Percentiles rank a stretch among this genome's conserved stretches.
phyloP scores from a whole-genome alignment of 2,113 vertebrate species.

The Turnix velox region DNA sequence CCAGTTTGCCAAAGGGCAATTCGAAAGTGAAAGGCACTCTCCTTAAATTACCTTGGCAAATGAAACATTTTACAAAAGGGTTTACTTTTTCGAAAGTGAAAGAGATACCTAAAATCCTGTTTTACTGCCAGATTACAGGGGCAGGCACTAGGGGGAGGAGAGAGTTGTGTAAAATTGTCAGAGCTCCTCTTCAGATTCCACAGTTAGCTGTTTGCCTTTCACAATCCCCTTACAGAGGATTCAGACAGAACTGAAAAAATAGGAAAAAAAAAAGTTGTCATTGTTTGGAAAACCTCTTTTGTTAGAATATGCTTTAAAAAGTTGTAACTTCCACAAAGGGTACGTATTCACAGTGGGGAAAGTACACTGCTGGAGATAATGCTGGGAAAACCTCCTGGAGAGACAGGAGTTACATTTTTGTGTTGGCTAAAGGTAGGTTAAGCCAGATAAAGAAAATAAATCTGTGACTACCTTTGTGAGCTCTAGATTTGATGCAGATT shows the following conservation, averaged over 20 bases:
- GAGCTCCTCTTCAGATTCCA: not conserved
- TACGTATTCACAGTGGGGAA: not conserved
- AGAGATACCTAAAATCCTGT: constrained; percentile 34
- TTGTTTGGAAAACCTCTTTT: not conserved
- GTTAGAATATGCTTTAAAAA: not conserved
- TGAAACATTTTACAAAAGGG: not conserved
- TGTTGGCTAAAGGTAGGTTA: not conserved
- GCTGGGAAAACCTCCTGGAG: not conserved
- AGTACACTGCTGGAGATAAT: not conserved
- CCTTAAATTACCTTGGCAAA: constrained; percentile 44
- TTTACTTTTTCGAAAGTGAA: constrained; percentile 21
- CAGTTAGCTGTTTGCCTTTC: not conserved
- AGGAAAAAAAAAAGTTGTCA: not conserved
- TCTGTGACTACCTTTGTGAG: not conserved
- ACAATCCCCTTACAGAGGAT: not conserved
- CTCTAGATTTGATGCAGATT: not conserved
- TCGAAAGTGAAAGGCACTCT: constrained; percentile 42
- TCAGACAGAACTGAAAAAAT: not conserved
- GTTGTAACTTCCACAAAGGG: not conserved
- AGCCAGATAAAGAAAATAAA: not conserved
- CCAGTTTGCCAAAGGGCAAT: constrained; percentile 23
- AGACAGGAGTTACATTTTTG: not conserved
- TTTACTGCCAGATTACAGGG: not conserved
- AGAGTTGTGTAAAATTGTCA: not conserved
- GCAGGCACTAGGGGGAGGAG: not conserved